Percentiles rank a stretch among this genome's conserved stretches.
phyloP scores from a whole-genome alignment of 2,888 invertebrate genomes.

The Linnaemya vulpina region DNA sequence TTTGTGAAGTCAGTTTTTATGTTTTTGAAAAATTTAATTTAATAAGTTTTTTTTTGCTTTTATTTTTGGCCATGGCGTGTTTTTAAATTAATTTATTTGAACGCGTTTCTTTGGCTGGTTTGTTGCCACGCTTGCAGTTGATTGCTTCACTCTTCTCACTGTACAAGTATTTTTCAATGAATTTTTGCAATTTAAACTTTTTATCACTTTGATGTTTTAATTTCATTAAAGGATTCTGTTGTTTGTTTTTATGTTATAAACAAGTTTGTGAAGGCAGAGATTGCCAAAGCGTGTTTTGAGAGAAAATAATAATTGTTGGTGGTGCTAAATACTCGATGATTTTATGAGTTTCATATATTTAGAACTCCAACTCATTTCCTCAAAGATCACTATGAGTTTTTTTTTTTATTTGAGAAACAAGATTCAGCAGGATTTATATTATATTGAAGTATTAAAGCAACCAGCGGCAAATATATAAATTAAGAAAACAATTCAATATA shows the following conservation, averaged over 20 bases:
- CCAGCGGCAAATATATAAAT: too few species aligned
- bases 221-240: slow-evolving; percentile 67
- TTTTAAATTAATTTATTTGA: slow-evolving; percentile 80
- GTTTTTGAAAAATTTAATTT: slow-evolving; percentile 66
- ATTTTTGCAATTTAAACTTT: slow-evolving; percentile 51
- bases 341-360: too few species aligned
- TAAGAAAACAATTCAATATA: too few species aligned
- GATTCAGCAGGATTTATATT: too few species aligned
- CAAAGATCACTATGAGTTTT: too few species aligned
- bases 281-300: background rate
- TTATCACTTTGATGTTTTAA: slow-evolving; percentile 70
- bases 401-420: too few species aligned
- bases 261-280: background rate
- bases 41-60: slow-evolving; percentile 5
- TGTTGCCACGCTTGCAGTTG: slow-evolving; percentile 23
- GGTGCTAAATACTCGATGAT: too few species aligned
- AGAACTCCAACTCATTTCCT: too few species aligned
- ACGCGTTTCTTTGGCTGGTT: slow-evolving; percentile 56
- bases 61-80: slow-evolving; percentile 78
- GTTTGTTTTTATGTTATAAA: background rate
- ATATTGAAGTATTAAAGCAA: too few species aligned
- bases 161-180: slow-evolving; percentile 3
- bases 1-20: slow-evolving; percentile 70
- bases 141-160: slow-evolving; percentile 32
- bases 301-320: too few species aligned